Conservation (phyloP, 1,140 invertebrate species). For the Megathymus violae region DNA sequence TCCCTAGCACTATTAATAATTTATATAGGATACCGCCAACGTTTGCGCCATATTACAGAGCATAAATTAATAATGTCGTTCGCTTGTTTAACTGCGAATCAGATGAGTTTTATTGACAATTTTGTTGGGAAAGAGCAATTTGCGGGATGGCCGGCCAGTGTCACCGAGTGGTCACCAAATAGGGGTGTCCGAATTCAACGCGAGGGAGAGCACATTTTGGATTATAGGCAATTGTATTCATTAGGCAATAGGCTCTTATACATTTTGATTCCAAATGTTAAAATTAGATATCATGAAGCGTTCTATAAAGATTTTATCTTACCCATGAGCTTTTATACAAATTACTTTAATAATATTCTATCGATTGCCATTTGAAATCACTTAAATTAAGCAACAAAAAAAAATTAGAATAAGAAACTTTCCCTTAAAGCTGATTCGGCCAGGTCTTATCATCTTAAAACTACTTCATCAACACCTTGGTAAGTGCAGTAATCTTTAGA, state of each 20-base stretch:
- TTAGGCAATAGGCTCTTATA: slow-evolving; percentile 8
- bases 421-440: no score
- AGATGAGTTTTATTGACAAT: slow-evolving; percentile 84
- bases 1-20: slow-evolving; percentile 83
- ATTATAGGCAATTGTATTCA: slow-evolving; percentile 27
- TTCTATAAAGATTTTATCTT: no score
- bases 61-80: slow-evolving; percentile 83
- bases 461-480: no score
- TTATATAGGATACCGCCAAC: slow-evolving; percentile 78
- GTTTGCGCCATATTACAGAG: slow-evolving; percentile 82
- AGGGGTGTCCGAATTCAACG: slow-evolving; percentile 53
- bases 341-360: no score
- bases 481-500: no score
- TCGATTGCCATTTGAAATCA: no score
- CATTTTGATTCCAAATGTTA: no score
- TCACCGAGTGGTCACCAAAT: slow-evolving; percentile 76
- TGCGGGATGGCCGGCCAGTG: slow-evolving; percentile 75
- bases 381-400: no score
- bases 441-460: no score
- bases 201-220: slow-evolving; percentile 20
- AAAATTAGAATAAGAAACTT: no score
- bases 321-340: no score
- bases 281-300: no score
- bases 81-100: slow-evolving; percentile 83
- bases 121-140: slow-evolving; percentile 82